Conservation (phyloP, 2,113 vertebrate species). For the Pygathrix nemaeus region DNA sequence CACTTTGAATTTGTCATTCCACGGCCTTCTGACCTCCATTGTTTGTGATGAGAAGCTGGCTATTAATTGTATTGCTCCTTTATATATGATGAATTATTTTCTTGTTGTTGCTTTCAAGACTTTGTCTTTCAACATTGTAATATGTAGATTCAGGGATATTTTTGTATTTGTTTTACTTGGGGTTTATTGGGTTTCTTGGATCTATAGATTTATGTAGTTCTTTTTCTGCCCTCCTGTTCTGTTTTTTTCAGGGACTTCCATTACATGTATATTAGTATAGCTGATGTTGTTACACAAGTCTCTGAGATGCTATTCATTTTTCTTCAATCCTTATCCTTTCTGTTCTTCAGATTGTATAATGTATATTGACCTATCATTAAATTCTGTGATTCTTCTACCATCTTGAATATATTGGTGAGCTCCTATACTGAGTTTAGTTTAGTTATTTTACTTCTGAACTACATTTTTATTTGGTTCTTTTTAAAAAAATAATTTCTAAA, state of each 20-base stretch:
- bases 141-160: not conserved
- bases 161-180: not conserved
- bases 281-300: not conserved
- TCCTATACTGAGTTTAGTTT: not conserved
- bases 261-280: not conserved
- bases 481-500: not conserved
- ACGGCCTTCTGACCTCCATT: not conserved
- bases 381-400: not conserved
- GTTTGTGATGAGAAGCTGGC: not conserved
- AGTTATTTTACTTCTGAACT: not conserved
- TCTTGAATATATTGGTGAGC: not conserved
- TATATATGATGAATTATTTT: not conserved
- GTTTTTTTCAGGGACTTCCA: not conserved
- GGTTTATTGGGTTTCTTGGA: not conserved
- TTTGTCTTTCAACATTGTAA: not conserved
- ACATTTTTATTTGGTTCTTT: not conserved
- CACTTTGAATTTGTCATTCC: not conserved
- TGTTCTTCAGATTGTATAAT: not conserved
- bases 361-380: not conserved
- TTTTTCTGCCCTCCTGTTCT: not conserved
- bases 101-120: not conserved
- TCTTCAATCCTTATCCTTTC: not conserved
- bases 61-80: not conserved
- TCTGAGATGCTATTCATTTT: not conserved
- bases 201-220: not conserved